Evolutionary conservation across 2,888 invertebrate genomes (phyloP).

Genomic region (Falcaria lacertinaria): DNA sequence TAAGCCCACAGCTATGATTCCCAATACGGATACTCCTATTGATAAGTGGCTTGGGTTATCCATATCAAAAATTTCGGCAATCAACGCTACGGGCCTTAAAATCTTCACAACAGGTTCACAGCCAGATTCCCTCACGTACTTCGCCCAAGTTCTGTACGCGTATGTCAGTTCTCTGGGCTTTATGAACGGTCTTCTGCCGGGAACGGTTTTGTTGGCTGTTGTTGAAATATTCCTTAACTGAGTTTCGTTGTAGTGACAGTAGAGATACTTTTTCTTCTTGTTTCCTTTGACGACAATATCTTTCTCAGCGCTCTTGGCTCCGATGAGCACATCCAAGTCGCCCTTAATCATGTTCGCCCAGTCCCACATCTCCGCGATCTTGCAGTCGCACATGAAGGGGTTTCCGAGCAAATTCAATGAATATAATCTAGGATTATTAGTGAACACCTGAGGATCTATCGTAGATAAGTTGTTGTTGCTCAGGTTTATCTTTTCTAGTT

Average conservation of each 20-base stretch:
- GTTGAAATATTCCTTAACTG: conserved; percentile 72
- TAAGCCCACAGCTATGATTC: conserved; percentile 49
- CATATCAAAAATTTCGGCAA: conserved; percentile 39
- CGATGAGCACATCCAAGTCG: conserved; percentile 82
- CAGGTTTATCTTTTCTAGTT: conserved; percentile 81
- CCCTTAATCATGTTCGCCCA: conserved; percentile 84
- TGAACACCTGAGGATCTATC: conserved; percentile 77
- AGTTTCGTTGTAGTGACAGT: conserved; percentile 82
- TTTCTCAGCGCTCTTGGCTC: conserved; percentile 82
- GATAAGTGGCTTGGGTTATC: conserved; percentile 26
- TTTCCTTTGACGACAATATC: conserved; percentile 82
- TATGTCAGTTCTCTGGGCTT: conserved; percentile 79
- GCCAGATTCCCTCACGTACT: conserved; percentile 83
- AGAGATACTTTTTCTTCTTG: conserved; percentile 82
- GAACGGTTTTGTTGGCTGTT: conserved; percentile 69
- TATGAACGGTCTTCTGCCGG: conserved; percentile 77
- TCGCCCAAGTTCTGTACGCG: conserved; percentile 85
- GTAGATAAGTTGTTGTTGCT: conserved; percentile 82
- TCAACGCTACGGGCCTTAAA: conserved; percentile 60
- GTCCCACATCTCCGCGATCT: conserved; percentile 85
- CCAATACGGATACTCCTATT: conserved; percentile 51
- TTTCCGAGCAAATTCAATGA: conserved; percentile 83
- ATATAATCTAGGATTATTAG: conserved; percentile 77
- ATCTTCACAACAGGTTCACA: conserved; percentile 79
- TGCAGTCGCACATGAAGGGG: conserved; percentile 85